Conservation (phyloP, 37 sponge, comb jelly and placozoan genomes). For the Axinella damicornis region DNA sequence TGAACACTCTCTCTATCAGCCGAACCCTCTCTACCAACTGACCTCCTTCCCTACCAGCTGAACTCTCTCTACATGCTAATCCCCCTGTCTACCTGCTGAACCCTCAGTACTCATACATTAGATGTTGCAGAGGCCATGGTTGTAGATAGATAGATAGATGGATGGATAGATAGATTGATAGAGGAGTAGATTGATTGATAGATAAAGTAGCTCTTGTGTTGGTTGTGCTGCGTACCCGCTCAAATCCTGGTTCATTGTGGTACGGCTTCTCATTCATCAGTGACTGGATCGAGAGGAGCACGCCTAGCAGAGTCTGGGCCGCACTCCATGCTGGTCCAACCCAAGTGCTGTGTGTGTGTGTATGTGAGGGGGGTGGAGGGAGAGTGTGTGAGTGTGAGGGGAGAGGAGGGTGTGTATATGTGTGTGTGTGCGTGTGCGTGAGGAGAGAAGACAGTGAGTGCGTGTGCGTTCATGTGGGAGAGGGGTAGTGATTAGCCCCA, state of each 20-base stretch:
- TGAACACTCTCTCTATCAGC: no score
- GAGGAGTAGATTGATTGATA: no score
- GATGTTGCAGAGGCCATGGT: no score
- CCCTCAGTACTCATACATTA: no score
- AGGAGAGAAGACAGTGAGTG: no score
- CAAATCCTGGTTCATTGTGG: slow-evolving; percentile 94
- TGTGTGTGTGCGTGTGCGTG: background rate
- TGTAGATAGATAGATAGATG: no score
- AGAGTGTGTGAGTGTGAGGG: background rate
- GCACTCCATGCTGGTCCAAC: slow-evolving; percentile 42
- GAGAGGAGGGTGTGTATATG: background rate
- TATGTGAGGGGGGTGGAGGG: background rate
- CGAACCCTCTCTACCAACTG: no score
- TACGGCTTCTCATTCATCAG: slow-evolving; percentile 89
- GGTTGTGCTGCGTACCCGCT: slow-evolving; percentile 43
- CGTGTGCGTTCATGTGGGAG: background rate
- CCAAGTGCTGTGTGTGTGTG: slow-evolving; percentile 67
- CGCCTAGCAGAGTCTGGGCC: slow-evolving; percentile 51
- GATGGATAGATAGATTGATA: no score
- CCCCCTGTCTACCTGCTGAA: no score
- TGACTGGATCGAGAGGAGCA: slow-evolving; percentile 87
- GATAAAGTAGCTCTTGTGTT: no score
- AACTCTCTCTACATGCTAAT: no score
- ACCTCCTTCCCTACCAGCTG: no score
- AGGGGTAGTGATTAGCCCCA: background rate